Base-by-base conservation (phyloP, 2,113 vertebrate genomes). In the Athene cunicularia region DNA sequence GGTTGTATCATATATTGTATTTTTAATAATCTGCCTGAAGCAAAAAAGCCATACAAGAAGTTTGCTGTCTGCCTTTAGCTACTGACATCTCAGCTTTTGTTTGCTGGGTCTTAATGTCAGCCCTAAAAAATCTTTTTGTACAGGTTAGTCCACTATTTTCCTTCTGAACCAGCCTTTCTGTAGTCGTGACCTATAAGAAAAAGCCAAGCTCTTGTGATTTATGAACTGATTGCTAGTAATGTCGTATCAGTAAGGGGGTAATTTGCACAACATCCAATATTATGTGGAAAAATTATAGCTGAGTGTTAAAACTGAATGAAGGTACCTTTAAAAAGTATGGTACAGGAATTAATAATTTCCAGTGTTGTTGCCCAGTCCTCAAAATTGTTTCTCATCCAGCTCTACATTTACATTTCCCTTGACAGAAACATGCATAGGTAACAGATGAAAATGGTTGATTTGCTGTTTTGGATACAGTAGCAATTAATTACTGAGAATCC, bases 321-420 rank as follows among this genome's bases (percentile, higher is more conserved):
- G 35, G 8, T 71, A 30, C 30, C 52, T 91, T 95, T 86, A 53
- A 88, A 92, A 68, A 68, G 47, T 59, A 59, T 15, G 16, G 19
- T 75, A 86, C 68, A 87, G 20, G 55, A 93, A 68, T 86, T 8
- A 89, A n/a, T 83, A 24, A 53, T 70, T 96, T 85, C 52, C 43
- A 75, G 52, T 6, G 2, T 49, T 64, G 52, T 60, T 89, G 21
- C 43, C n/a, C 86, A 63, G 37, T 84, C 82, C 75, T 93, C 9
- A 5, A 49, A 91, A 91, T 39, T 47, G 52, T 80, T 58, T 85
- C 24, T 90, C 55, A 86, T 66, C 58, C 37, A 58, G 32, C 45
- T 94, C n/a, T 53, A 35, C 72, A 90, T 95, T 71, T 91, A n/a
- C 49, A 41, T 95, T 81, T 96, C 37, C 55, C n/a, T 66, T 80